phyloP scores from a whole-genome alignment of 1,140 invertebrate species.

The Zeugodacus cucurbitae region DNA sequence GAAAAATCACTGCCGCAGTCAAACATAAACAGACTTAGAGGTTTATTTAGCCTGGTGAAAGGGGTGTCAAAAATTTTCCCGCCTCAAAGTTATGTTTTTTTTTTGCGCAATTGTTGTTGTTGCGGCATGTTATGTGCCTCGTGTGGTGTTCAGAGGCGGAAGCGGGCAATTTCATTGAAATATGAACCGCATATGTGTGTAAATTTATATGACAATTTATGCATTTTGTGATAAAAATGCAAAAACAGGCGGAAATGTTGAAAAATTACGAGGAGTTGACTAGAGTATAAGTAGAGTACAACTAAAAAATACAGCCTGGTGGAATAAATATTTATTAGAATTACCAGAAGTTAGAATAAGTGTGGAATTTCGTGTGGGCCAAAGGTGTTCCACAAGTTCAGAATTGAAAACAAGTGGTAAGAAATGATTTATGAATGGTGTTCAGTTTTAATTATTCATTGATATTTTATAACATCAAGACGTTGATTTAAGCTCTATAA shows the following conservation, averaged over 20 bases:
- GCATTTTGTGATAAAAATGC: neutral
- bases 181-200: conserved; percentile 64
- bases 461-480: no score
- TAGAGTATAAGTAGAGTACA: neutral
- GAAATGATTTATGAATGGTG: no score
- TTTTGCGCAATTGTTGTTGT: neutral
- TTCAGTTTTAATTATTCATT: no score
- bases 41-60: neutral
- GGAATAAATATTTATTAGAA: no score
- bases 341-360: no score
- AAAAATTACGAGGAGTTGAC: neutral
- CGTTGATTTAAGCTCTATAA: no score
- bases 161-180: conserved; percentile 54
- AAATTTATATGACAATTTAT: conserved; percentile 49
- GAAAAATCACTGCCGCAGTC: neutral
- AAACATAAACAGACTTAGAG: neutral
- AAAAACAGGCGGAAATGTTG: neutral
- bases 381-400: no score
- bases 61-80: neutral
- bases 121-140: neutral
- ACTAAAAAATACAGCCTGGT: no score
- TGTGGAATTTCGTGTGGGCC: no score
- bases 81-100: neutral
- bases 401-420: no score
- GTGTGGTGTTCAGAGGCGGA: neutral